Evolutionary conservation across 2,888 invertebrate species (phyloP), one percentile per base, ranked within the genome.

Genomic region (Microctonus brassicae): DNA sequence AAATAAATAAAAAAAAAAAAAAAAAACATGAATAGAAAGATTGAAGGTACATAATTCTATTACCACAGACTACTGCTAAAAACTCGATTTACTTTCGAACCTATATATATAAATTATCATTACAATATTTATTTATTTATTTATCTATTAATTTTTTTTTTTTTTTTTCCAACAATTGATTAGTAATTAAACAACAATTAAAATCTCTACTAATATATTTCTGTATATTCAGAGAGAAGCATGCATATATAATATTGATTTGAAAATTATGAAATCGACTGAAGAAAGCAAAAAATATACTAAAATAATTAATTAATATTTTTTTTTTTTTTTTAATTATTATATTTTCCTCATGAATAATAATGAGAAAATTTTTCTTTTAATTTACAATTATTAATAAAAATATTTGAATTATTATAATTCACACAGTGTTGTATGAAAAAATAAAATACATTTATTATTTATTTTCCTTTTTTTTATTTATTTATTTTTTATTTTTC

Each of bases 21-120:
- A 17, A 47, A 29, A 58, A n/a, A 58, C 17, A 34, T 34, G 17
- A 9, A 34, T 13, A n/a, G 33, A 57, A 3, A 58, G 58, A 26
- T 58, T 33, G 26, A 20, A 29, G 17, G 58, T 26, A 33, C 13
- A 58, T 58, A 33, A 58, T 58, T 58, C 58, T 33, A 58, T 58
- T 58, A 58, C 34, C 58, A 33, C 58, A 58, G 33, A n/a, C 58
- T 58, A 58, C 58, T 33, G 58, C 58, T 58, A 34, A n/a, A 58
- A 33, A 58, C 33, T 58, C 17, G 47, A 47, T 47, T 29, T 29
- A 58, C n/a, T 33, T 0, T 17, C 10, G 13, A 33, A 17, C 34
- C 34, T 58, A 34, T 24, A 34, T 24, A 34, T 24, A 24, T n/a
- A 7, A 55, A 33, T 17, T 29, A 3, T 29, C 5, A 58, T 6